Percentiles rank a stretch among this genome's conserved stretches.
These are phyloP conservation scores for Philereme vetulata DNA, from an alignment of 2,888 invertebrate genomes.

Conservation along the genomic window DNA sequence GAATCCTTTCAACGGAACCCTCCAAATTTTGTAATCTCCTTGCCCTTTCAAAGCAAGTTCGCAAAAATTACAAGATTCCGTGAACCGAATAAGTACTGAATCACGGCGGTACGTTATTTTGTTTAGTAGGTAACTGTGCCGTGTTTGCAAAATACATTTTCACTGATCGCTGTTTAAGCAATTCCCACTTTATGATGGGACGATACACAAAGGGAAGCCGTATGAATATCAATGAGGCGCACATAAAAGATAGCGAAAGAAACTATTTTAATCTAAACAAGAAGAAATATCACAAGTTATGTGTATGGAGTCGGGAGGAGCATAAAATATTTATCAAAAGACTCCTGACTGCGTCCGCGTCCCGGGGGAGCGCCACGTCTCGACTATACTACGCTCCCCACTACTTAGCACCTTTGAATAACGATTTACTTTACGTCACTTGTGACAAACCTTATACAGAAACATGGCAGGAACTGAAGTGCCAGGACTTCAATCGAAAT, in stretches of 20 bases:
- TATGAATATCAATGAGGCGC: constrained; percentile 61
- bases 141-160: constrained; percentile 21
- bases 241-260: constrained; percentile 53
- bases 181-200: constrained; percentile 42
- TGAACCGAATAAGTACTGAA: constrained; percentile 50
- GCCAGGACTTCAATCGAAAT: constrained; percentile 28
- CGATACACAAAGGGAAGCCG: constrained; percentile 47
- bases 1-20: constrained; percentile 59
- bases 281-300: constrained; percentile 62
- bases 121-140: too few relatives aligned
- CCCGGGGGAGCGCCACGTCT: constrained; percentile 55
- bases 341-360: constrained; percentile 63
- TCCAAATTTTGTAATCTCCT: constrained; percentile 62
- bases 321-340: constrained; percentile 83
- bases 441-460: constrained; percentile 39
- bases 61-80: constrained; percentile 62
- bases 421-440: constrained; percentile 51
- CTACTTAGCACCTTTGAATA: constrained; percentile 70
- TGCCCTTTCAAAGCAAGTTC: constrained; percentile 63
- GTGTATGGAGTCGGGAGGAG: constrained; percentile 64
- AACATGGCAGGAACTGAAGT: constrained; percentile 28
- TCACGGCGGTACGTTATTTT: constrained; percentile 5
- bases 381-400: constrained; percentile 54
- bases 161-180: constrained; percentile 31
- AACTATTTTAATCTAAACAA: constrained; percentile 67